A percentile compares a stretch with the other conserved stretches of the same genome.
These are phyloP conservation scores for Ptilodon capucinus DNA, from an alignment of 2,888 invertebrate genomes.

Conservation along the genomic window DNA sequence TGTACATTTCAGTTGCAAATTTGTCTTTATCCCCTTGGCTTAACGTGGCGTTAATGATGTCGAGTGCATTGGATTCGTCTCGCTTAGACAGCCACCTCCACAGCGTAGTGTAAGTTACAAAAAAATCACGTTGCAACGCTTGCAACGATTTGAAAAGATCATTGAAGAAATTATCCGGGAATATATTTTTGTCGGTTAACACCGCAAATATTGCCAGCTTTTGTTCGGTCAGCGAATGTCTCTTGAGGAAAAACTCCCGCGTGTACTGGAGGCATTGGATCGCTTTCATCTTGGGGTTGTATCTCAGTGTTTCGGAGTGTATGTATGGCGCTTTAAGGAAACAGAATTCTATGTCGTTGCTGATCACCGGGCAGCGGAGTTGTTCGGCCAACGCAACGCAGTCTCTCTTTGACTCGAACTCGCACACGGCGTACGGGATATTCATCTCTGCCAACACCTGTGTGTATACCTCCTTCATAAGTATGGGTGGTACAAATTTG, in stretches of 20 bases:
- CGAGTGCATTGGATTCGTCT: too few species aligned
- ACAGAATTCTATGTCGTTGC: constrained; percentile 41
- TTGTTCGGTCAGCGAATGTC: constrained; percentile 26
- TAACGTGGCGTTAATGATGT: too few species aligned
- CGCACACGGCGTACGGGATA: constrained; percentile 36
- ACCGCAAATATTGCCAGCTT: constrained; percentile 38
- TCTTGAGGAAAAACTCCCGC: constrained; percentile 28
- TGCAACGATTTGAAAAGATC: constrained; percentile 18
- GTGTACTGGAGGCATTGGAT: constrained; percentile 30
- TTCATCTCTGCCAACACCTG: constrained; percentile 45
- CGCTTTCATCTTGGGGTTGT: constrained; percentile 1
- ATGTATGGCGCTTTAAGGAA: constrained; percentile 44
- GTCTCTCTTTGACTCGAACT: constrained; percentile 38
- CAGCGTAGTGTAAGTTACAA: too few species aligned
- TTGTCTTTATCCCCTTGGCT: too few species aligned
- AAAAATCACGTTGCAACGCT: too few species aligned
- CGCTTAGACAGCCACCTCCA: too few species aligned
- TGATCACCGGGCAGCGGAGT: constrained; percentile 44
- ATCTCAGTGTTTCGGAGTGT: constrained; percentile 17
- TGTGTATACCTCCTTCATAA: constrained; percentile 33
- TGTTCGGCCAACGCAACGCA: constrained; percentile 44
- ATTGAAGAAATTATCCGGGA: constrained; percentile 28
- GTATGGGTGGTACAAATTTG: constrained; percentile 22
- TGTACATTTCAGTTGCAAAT: too few species aligned
- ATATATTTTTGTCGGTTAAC: constrained; percentile 32